A percentile compares a stretch with the other conserved stretches of the same genome.
phyloP scores from a whole-genome alignment of 2,888 invertebrate genomes.

The Eupeodes luniger region DNA sequence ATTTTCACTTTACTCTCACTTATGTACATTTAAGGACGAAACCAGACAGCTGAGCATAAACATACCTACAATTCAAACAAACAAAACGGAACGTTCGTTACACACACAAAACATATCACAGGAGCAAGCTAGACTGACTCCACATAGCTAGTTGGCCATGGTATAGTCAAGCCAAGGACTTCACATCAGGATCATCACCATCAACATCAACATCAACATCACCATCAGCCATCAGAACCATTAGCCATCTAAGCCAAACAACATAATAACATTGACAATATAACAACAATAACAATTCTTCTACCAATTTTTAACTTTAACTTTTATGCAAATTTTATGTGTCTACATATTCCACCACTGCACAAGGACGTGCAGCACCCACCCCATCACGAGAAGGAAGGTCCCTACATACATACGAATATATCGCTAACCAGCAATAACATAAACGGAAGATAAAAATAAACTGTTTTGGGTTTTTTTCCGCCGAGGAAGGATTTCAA shows the following conservation, averaged over 20 bases:
- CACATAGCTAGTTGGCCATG: not conserved
- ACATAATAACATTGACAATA: slow-evolving; percentile 54
- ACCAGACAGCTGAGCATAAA: slow-evolving; percentile 52
- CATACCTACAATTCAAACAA: slow-evolving; percentile 36
- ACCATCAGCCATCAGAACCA: slow-evolving; percentile 21
- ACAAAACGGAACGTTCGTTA: slow-evolving; percentile 36
- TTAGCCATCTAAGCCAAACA: slow-evolving; percentile 49
- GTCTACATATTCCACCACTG: slow-evolving; percentile 63
- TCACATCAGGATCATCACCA: slow-evolving; percentile 20
- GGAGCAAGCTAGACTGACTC: not conserved
- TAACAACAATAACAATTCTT: slow-evolving; percentile 59
- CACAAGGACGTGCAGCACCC: slow-evolving; percentile 61
- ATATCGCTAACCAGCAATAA: slow-evolving; percentile 19
- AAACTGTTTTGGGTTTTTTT: not conserved
- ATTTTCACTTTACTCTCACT: slow-evolving; percentile 54
- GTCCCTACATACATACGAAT: not conserved
- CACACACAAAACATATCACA: not conserved
- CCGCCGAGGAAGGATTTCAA: slow-evolving; percentile 22
- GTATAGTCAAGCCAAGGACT: not conserved
- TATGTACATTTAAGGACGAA: slow-evolving; percentile 14
- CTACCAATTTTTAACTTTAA: slow-evolving; percentile 53
- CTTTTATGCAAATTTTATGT: slow-evolving; percentile 75
- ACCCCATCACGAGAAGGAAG: no score
- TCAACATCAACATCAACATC: not conserved
- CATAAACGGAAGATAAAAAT: not conserved